Evolutionary conservation across 2,113 vertebrate genomes (phyloP).

Genomic region (Proterorhinus semilunaris): DNA sequence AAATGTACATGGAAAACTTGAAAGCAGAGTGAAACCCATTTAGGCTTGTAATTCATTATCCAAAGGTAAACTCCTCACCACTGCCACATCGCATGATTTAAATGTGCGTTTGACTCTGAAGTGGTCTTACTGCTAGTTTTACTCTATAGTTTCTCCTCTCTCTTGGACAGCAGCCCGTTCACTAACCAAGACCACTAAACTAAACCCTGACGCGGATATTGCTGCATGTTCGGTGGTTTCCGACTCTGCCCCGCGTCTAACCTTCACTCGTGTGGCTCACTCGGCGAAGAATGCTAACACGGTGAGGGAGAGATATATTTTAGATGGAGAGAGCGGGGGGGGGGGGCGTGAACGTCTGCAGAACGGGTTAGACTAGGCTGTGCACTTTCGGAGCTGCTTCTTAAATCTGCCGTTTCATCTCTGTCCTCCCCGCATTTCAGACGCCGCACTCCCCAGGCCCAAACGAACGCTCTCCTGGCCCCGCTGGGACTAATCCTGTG

Average conservation of each 20-base stretch:
- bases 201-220: conserved; percentile 1
- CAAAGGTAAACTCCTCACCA: conserved; percentile 11
- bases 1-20: neutral
- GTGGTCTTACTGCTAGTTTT: conserved; percentile 17
- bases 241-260: conserved; percentile 51
- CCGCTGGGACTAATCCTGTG: conserved; percentile 10
- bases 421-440: conserved; percentile 60
- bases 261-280: conserved; percentile 58
- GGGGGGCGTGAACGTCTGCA: conserved; percentile 40
- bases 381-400: conserved; percentile 43
- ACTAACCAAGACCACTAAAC: neutral
- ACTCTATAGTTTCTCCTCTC: conserved; percentile 11
- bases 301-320: conserved; percentile 13
- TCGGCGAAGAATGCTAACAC: conserved; percentile 65
- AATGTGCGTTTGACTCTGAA: neutral
- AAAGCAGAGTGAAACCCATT: conserved; percentile 4
- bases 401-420: conserved; percentile 61
- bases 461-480: conserved; percentile 1
- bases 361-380: conserved; percentile 62
- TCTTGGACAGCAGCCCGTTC: conserved; percentile 19
- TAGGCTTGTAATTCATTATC: neutral
- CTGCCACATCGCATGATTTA: neutral
- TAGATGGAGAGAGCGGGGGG: conserved; percentile 26
- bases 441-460: conserved; percentile 33
- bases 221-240: conserved; percentile 42